Percentiles rank a stretch among this genome's conserved stretches.
Conservation (phyloP, 2,888 invertebrate genomes). For the Polyploca ridens region DNA sequence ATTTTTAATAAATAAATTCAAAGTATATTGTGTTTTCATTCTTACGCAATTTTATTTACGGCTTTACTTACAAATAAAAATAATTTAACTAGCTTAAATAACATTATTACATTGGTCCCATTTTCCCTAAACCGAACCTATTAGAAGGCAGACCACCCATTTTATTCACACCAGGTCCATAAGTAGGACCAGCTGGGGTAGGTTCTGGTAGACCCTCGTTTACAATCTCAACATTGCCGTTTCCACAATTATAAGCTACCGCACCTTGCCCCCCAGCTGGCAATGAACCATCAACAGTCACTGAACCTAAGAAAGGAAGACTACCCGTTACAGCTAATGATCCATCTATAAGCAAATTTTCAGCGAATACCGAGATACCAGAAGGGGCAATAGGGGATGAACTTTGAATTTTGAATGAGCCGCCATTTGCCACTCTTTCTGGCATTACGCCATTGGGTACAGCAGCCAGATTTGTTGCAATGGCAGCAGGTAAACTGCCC, state of each 20-base stretch:
- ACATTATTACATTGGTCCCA: background rate
- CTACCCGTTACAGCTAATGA: conserved; percentile 44
- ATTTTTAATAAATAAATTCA: background rate
- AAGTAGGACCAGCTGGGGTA: background rate
- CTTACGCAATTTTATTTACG: background rate
- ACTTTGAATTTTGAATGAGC: conserved; percentile 34
- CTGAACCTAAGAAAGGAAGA: conserved; percentile 49
- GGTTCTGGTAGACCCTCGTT: conserved; percentile 20
- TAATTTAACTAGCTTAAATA: background rate
- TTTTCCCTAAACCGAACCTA: background rate
- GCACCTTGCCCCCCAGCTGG: conserved; percentile 41
- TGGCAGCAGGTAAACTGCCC: background rate
- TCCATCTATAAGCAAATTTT: conserved; percentile 48
- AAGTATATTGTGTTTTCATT: background rate
- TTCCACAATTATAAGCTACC: conserved; percentile 31
- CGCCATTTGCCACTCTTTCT: background rate
- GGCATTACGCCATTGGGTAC: background rate
- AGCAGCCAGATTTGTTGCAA: background rate
- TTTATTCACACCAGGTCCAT: background rate
- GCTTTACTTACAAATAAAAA: background rate
- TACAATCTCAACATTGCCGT: conserved; percentile 24
- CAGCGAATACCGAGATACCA: conserved; percentile 40
- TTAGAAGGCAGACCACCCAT: background rate
- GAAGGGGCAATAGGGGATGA: conserved; percentile 24
- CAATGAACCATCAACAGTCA: conserved; percentile 47